Conservation (phyloP, 2,797 vertebrate species). For the Heterohyrax brucei region DNA sequence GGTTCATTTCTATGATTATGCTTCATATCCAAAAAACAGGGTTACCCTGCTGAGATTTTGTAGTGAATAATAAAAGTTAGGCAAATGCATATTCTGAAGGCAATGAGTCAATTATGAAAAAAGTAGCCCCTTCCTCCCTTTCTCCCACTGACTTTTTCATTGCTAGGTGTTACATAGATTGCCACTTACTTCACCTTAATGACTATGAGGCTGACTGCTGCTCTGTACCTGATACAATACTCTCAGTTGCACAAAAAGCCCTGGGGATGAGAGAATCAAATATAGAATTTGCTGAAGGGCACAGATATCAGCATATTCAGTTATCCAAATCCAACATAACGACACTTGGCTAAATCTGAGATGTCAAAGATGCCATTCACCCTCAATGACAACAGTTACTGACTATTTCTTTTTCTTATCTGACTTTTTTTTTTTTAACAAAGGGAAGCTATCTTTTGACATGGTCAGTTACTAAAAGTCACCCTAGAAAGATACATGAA, state of each 20-base stretch:
- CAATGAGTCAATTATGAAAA: not conserved
- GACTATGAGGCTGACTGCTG: slow-evolving; percentile 36
- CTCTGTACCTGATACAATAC: slow-evolving; percentile 16
- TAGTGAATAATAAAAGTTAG: not conserved
- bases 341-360: slow-evolving; percentile 39
- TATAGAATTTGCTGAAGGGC: slow-evolving; percentile 76
- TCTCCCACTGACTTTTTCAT: not conserved
- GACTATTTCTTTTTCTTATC: not conserved
- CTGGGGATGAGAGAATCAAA: slow-evolving; percentile 77
- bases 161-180: not conserved
- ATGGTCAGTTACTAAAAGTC: slow-evolving; percentile 26
- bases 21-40: slow-evolving; percentile 4
- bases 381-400: not conserved
- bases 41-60: not conserved
- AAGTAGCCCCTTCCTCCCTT: not conserved
- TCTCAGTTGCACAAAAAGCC: slow-evolving; percentile 68
- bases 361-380: slow-evolving; percentile 30
- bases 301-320: slow-evolving; percentile 59
- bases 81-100: not conserved
- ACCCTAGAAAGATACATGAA: not conserved
- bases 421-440: not conserved
- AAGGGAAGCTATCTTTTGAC: not conserved
- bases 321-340: slow-evolving; percentile 60
- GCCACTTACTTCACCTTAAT: slow-evolving; percentile 47
- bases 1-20: not conserved